Conservation (phyloP, 2,888 invertebrate genomes). For the Watsonalla cultraria region DNA sequence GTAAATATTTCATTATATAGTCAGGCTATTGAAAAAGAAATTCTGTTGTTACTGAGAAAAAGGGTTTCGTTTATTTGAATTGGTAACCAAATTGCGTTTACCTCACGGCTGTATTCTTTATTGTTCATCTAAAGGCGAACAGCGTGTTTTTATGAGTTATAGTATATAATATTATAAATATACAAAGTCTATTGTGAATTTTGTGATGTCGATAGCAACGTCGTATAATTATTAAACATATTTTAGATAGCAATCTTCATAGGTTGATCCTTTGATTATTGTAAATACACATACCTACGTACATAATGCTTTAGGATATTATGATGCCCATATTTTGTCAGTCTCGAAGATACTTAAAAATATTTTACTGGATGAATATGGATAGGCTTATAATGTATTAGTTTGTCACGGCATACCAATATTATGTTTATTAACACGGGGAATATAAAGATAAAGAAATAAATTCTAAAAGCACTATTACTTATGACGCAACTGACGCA, state of each 20-base stretch:
- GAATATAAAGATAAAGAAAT: too few relatives aligned
- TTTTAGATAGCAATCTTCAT: neutral
- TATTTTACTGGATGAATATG: neutral
- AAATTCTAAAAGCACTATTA: too few relatives aligned
- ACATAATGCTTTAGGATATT: neutral
- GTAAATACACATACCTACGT: neutral
- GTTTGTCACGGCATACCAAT: neutral
- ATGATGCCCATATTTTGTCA: neutral
- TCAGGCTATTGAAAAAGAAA: slow-evolving; percentile 52
- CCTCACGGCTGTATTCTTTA: slow-evolving; percentile 45
- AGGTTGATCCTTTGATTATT: neutral
- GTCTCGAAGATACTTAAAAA: neutral
- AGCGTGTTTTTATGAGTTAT: slow-evolving; percentile 32
- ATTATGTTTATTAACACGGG: too few relatives aligned
- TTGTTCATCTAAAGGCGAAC: slow-evolving; percentile 36
- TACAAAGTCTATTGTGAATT: slow-evolving; percentile 20
- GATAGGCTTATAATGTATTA: neutral
- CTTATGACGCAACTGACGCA: too few relatives aligned
- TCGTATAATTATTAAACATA: slow-evolving; percentile 2
- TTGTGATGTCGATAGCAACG: slow-evolving; percentile 7
- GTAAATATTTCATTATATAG: slow-evolving; percentile 62
- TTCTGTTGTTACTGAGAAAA: slow-evolving; percentile 51
- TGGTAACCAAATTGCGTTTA: slow-evolving; percentile 48
- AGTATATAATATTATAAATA: slow-evolving; percentile 17
- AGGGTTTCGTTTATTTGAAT: slow-evolving; percentile 55